Percentiles rank a stretch among this genome's conserved stretches.
Conservation (phyloP, 2,113 vertebrate genomes). For the Xenopus laevis region DNA sequence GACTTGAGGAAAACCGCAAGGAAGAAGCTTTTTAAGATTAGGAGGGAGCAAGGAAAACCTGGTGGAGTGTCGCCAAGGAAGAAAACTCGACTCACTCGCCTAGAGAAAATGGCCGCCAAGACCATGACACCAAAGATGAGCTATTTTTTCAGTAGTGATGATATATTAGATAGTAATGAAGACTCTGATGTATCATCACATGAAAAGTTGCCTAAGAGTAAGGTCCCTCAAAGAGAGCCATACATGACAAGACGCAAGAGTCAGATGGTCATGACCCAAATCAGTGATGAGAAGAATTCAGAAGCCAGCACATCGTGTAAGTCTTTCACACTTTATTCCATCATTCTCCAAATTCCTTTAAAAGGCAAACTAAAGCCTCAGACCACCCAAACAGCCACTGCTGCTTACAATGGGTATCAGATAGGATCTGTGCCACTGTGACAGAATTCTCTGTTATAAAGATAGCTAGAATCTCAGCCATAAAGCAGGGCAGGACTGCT, state of each 20-base stretch:
- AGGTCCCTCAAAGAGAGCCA: not conserved
- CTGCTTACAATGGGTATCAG: no score
- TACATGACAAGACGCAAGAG: not conserved
- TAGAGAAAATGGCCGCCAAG: slow-evolving; percentile 6
- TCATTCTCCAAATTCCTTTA: no score
- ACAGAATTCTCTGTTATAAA: no score
- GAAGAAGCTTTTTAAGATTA: not conserved
- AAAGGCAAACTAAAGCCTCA: no score
- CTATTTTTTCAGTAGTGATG: not conserved
- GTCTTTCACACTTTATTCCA: not conserved
- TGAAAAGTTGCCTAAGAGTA: not conserved
- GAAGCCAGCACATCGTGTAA: slow-evolving; percentile 1
- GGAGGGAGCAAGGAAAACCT: not conserved
- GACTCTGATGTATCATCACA: not conserved
- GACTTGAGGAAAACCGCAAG: not conserved
- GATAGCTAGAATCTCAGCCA: no score
- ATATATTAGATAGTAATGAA: not conserved
- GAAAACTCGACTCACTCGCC: not conserved
- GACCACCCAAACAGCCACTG: no score
- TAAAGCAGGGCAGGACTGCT: no score
- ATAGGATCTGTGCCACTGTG: no score
- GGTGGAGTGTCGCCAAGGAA: not conserved
- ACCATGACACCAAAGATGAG: slow-evolving; percentile 3
- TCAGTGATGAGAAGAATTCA: not conserved
- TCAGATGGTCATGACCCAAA: not conserved